Base-by-base conservation (phyloP, 2,113 vertebrate species). In the Bufo bufo region DNA sequence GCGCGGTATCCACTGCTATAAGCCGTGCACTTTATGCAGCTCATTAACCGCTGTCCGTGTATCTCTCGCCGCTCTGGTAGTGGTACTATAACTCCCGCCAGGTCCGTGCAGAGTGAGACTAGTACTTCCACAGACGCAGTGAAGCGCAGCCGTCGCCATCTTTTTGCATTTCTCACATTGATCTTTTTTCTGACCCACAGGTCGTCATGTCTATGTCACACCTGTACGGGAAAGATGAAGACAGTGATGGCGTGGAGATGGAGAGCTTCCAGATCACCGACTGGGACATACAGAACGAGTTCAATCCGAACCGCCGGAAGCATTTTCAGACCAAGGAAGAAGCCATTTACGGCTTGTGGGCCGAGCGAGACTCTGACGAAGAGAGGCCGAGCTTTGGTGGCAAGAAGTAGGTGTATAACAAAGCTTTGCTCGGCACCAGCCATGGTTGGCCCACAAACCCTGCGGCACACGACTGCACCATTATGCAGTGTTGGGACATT, bases 211-310 rank as follows among this genome's bases (percentile, higher is more conserved):
- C 97, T 0, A 96, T 99, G 96, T 97, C 98, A 77, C 97, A 99
- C 90, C 85, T 99, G 61, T 99, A 99, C 90, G 96, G 97, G 80
- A 95, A 95, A 11, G 93, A 91, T 4, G 95, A 94, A 4, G 96
- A 96, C 6, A 96, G 97, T 7, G 96, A 97, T 79, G 96, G 96
- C 94, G 98, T 99, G 8, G 98, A 99, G 90, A 92, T 99, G 75
- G 98, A 99, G 92, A 96, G 90, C 85, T 99, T 99, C 86, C 98
- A 99, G 93, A 95, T 99, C 92, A 96, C 98, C 0, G 98, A 99
- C 16, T 99, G 98, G 98, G 98, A 99, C 87, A 90, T 99, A 69
- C 96, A 98, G 91, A 99, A 99, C 50, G 98, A 99, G 90, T 99
- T 99, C 92, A 99, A 99, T 92, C 97, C 98, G 6, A 96, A 99